Evolutionary conservation across 2,888 invertebrate genomes (phyloP), one percentile per base, ranked within the genome.

Genomic region (Thalpophila matura): DNA sequence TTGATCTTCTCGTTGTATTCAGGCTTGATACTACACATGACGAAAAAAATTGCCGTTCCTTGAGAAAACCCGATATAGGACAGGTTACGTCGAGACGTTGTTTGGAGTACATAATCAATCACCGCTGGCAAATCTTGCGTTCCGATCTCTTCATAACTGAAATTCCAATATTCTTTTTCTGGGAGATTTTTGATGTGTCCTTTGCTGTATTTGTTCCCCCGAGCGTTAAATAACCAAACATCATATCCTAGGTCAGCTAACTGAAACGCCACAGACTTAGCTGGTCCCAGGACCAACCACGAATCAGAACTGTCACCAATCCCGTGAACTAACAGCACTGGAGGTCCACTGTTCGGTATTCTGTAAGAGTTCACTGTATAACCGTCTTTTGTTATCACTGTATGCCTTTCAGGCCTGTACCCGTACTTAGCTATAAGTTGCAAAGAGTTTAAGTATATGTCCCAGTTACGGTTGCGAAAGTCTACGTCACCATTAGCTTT

Each of bases 31-130:
- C 91, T 92, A 73, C 91, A 89, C 89, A 94, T 85, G 0, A 92
- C 88, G 31, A 93, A 83, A 71, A 94, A 93, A 43, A 88, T 83
- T 1, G 92, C 92, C 1, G 91, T 91, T 56, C 94, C 93, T 84
- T 93, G 93, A 22, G 94, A 94, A 81, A 90, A 94, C 61, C 92
- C 94, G 40, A 94, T 79, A 65, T 93, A 94, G n/a, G 87, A 87
- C 33, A 94, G 65, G 77, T 88, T 86, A 31, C 72, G 47, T 29
- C 76, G 76, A 12, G 75, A 77, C 29, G 90, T 92, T 27, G 63
- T 74, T 6, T 75, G 69, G 4, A 91, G 77, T 67, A 94, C 87
- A 59, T 90, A 87, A 79, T 94, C 92, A 54, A 94, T 86, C 31
- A 87, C 86, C 2, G 91, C 89, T 12, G 93, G 90, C 62, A 94